Percentiles rank a stretch among this genome's conserved stretches.
These are phyloP conservation scores for Agonopterix subpropinquella DNA, from an alignment of 2,888 invertebrate genomes.

Conservation along the genomic window DNA sequence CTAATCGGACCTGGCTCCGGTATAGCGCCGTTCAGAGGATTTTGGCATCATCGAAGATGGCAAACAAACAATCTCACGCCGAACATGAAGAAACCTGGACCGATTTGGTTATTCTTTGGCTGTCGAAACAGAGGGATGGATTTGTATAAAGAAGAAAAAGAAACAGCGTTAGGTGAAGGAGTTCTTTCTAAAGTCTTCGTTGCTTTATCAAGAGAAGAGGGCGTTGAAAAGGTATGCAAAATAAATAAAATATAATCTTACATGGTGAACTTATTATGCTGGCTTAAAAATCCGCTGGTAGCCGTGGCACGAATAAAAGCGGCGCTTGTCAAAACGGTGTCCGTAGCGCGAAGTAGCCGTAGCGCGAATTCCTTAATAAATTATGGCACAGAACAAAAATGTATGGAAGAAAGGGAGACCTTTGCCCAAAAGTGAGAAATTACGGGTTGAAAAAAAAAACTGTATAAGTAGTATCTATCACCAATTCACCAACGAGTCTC, in stretches of 20 bases:
- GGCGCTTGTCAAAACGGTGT: too few species aligned
- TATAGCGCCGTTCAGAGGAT: conserved; percentile 94
- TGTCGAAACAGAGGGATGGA: conserved; percentile 88
- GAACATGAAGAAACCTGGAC: conserved; percentile 35
- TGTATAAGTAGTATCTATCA: too few species aligned
- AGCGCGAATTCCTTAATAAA: too few species aligned
- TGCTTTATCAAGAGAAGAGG: conserved; percentile 87
- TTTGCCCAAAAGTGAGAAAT: too few species aligned
- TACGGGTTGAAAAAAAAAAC: too few species aligned
- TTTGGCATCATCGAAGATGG: conserved; percentile 88
- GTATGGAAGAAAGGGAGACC: too few species aligned
- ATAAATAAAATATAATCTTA: neutral
- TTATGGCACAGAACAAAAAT: too few species aligned
- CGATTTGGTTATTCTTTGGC: conserved; percentile 90
- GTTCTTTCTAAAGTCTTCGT: conserved; percentile 84
- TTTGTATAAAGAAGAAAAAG: conserved; percentile 88
- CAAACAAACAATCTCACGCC: conserved; percentile 30
- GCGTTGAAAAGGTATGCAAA: conserved; percentile 79
- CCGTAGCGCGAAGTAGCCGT: too few species aligned
- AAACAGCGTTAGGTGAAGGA: conserved; percentile 78
- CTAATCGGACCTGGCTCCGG: conserved; percentile 95
- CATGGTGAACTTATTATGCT: too few species aligned
- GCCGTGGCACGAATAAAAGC: too few species aligned
- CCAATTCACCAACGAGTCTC: too few species aligned
- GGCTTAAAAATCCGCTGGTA: too few species aligned